Evolutionary conservation across 2,113 vertebrate species (phyloP), one percentile per base, ranked within the genome.

Genomic region (Tor tambroides): DNA sequence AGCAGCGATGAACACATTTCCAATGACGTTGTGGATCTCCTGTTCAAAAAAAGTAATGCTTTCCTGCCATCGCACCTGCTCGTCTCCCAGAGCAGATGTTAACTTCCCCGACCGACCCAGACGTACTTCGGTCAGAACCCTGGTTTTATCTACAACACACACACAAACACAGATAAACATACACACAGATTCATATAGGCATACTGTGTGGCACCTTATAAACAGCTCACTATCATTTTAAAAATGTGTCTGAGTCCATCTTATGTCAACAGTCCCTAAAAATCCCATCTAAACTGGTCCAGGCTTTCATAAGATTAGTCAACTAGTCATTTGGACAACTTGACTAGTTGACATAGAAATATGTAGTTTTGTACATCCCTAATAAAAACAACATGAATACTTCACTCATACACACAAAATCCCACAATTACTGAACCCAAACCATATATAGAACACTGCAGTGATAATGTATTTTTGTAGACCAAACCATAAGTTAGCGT

Each of bases 1-100:
- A 2, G 95, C 95, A 15, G 95, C 96, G 86, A 97, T 96, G 90
- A 97, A 97, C 74, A 95, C 96, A 26, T 97, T 96, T 17, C 96
- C 96, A 1, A 95, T 91, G 61, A 97, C 91, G 23, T 96, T 95
- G 7, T 93, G 89, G 87, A 97, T 94, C 89, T 97, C 96, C 78
- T 94, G 94, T 63, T 96, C 89, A 26, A 95, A 97, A 76, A 93
- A 90, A 67, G 89, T 28, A 28, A 97, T 94, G 85, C 94, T 96
- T 86, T 96, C 94, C 88, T 97, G 91, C 96, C 96, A 97, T 38
- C 96, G 95, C n/a, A 96, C 91, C 86, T 96, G 95, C 89, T 97
- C 95, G 2, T 97, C 95, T 71, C 93, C 96, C 17, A 97, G 87
- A 0, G 96, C 94, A 2, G 95, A 94, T 0, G 96, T 96, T 76